A percentile compares a stretch with the other conserved stretches of the same genome.
Conservation (phyloP, 53 echinoderm and acorn worm genomes). For the Zoroaster sp. region DNA sequence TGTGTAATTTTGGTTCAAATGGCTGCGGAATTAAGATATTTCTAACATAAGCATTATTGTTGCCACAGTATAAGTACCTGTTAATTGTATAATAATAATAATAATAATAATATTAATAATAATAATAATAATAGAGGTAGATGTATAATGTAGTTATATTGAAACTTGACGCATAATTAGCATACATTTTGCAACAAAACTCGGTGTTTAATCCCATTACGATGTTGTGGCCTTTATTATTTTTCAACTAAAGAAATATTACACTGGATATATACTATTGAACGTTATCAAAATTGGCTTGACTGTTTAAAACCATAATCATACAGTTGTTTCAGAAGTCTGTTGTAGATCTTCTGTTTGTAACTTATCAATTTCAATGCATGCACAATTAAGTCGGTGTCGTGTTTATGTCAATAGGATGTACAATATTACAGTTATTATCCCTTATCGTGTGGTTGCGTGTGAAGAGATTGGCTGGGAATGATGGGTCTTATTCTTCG, state of each 20-base stretch:
- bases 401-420: neutral
- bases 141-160: constrained; percentile 27
- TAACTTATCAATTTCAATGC: constrained; percentile 4
- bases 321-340: neutral
- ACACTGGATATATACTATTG: neutral
- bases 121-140: neutral
- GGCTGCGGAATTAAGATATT: constrained; percentile 10
- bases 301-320: neutral
- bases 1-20: constrained; percentile 26
- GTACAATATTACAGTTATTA: constrained; percentile 21
- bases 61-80: constrained; percentile 12
- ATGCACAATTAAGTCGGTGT: constrained; percentile 20
- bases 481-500: too few species aligned
- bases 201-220: constrained; percentile 21
- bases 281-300: neutral
- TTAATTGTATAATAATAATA: constrained; percentile 25
- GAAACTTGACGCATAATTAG: constrained; percentile 27
- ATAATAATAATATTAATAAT: neutral
- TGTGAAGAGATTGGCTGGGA: too few species aligned
- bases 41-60: constrained; percentile 23
- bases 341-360: too few species aligned
- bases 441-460: too few species aligned
- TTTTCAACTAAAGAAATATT: constrained; percentile 10
- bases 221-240: constrained; percentile 52
- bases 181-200: constrained; percentile 33